These are phyloP conservation scores for Holothuria leucospilota DNA, from an alignment of 53 echinoderm and acorn worm species.

Conservation along the genomic window DNA sequence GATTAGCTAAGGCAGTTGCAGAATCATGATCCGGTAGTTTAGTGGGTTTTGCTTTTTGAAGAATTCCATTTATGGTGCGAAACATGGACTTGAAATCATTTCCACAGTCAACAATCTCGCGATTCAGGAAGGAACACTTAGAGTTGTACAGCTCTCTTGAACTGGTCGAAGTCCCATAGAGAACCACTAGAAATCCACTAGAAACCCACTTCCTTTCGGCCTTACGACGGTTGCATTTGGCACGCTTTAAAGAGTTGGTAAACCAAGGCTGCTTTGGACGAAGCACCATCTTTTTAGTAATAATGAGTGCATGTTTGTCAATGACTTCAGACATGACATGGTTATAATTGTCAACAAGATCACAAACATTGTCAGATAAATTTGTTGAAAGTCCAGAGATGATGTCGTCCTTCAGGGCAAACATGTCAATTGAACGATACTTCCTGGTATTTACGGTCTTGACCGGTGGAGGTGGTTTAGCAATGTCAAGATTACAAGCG, in stretches of 20 bases:
- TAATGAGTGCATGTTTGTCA: conserved; percentile 4
- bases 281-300: background rate
- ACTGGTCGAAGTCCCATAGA: background rate
- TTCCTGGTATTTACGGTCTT: background rate
- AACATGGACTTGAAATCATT: conserved; percentile 34
- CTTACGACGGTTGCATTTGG: conserved; percentile 35
- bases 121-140: conserved; percentile 13
- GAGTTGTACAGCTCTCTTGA: conserved; percentile 4
- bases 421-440: background rate
- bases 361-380: background rate
- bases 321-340: background rate
- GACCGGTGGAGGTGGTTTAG: conserved; percentile 2
- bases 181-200: conserved; percentile 27
- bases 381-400: background rate
- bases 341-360: background rate
- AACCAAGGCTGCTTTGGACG: conserved; percentile 41
- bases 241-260: conserved; percentile 2
- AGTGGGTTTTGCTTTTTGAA: conserved; percentile 39
- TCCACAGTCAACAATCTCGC: conserved; percentile 1
- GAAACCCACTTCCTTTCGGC: conserved; percentile 39
- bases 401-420: background rate
- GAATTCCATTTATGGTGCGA: conserved; percentile 18
- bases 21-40: conserved; percentile 48
- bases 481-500: background rate
- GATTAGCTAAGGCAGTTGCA: conserved; percentile 23